Conservation (phyloP, 2,113 vertebrate species). For the Saimiri boliviensis region DNA sequence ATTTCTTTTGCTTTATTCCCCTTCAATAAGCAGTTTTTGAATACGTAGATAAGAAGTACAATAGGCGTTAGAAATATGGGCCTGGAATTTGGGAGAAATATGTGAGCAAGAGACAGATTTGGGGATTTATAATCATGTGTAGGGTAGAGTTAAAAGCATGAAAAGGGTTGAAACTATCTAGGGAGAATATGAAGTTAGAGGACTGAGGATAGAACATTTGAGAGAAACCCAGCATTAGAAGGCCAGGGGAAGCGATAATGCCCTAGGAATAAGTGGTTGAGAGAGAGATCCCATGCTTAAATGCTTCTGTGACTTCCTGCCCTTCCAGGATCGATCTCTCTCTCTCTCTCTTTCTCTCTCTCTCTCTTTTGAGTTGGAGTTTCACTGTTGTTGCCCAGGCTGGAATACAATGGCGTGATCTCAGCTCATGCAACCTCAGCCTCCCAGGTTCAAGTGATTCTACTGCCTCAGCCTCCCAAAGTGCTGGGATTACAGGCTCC, state of each 20-base stretch:
- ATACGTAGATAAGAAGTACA: background rate
- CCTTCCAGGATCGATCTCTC: background rate
- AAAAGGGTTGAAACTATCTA: conserved; percentile 1
- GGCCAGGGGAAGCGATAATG: background rate
- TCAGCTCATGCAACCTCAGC: no score
- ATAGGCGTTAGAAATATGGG: background rate
- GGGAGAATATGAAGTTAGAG: background rate
- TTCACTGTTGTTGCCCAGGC: no score
- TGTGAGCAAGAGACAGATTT: background rate
- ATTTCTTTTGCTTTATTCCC: background rate
- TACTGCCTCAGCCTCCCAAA: no score
- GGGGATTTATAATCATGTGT: background rate
- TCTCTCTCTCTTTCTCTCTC: no score
- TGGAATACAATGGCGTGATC: no score
- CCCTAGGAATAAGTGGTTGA: background rate
- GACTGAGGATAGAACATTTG: background rate
- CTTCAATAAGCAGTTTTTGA: background rate
- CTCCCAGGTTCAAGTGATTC: no score
- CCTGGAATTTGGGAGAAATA: background rate
- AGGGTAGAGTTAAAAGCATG: background rate
- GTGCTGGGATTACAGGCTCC: no score
- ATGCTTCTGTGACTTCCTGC: background rate
- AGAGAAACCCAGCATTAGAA: background rate
- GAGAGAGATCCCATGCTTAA: background rate
- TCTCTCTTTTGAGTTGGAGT: background rate